These are phyloP conservation scores for Heliconius charithonia DNA, from an alignment of 2,888 invertebrate genomes.

Conservation along the genomic window DNA sequence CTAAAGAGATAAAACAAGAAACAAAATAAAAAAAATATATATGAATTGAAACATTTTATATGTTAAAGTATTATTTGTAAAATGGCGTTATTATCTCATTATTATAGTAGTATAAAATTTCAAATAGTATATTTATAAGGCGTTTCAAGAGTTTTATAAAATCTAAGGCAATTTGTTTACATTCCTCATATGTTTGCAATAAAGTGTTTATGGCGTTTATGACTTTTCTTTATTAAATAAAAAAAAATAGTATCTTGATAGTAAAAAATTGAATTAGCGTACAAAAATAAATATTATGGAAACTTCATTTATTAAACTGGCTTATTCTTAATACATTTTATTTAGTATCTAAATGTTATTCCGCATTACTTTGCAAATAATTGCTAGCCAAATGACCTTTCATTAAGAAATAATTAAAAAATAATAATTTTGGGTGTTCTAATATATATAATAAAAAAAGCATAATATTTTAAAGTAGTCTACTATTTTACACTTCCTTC, in stretches of 20 bases:
- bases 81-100: background rate
- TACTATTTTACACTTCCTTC: no score
- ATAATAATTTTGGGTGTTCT: no score
- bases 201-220: constrained; percentile 36
- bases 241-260: background rate
- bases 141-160: background rate
- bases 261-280: background rate
- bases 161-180: constrained; percentile 29
- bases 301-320: no score
- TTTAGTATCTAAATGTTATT: background rate
- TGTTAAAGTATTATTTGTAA: background rate
- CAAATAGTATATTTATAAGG: constrained; percentile 10
- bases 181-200: constrained; percentile 40
- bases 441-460: background rate
- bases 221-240: background rate
- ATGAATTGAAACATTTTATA: background rate
- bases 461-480: background rate
- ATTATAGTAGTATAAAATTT: background rate
- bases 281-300: no score
- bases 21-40: no score
- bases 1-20: no score
- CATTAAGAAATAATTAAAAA: background rate
- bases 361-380: background rate
- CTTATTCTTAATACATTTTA: no score
- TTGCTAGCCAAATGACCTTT: background rate